A percentile compares a stretch with the other conserved stretches of the same genome.
Conservation (phyloP, 2,113 vertebrate genomes). For the Odontesthes bonariensis region DNA sequence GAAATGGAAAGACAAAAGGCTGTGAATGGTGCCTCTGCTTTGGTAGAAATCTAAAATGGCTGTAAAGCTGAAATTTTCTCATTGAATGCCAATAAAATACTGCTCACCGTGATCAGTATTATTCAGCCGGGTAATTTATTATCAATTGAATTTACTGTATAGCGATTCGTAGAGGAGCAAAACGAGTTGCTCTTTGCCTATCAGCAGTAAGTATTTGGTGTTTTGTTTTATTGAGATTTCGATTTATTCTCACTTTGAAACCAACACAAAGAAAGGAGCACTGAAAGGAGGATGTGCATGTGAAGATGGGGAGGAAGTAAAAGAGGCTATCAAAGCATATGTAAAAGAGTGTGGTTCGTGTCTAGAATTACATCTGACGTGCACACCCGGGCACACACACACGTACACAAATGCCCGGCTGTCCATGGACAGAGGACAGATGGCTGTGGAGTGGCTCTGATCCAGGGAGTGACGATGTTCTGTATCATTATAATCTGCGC, state of each 20-base stretch:
- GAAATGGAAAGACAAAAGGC: constrained; percentile 14
- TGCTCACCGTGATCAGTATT: too few relatives aligned
- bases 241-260: neutral
- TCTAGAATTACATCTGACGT: constrained; percentile 49
- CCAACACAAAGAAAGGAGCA: neutral
- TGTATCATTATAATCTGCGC: constrained; percentile 84
- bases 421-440: constrained; percentile 81
- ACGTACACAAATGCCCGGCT: constrained; percentile 51
- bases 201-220: neutral
- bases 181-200: neutral
- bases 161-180: neutral
- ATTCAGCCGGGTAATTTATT: neutral
- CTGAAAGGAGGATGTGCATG: neutral
- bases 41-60: constrained; percentile 2
- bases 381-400: constrained; percentile 23
- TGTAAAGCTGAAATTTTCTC: neutral
- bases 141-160: neutral
- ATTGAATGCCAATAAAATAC: too few relatives aligned
- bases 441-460: constrained; percentile 74
- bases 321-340: constrained; percentile 49
- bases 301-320: constrained; percentile 1
- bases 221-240: constrained; percentile 3
- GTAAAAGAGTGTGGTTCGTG: constrained; percentile 45
- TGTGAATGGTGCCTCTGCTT: neutral
- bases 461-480: constrained; percentile 79